Evolutionary conservation across 2,888 invertebrate species (phyloP).

Genomic region (Diploptera punctata): DNA sequence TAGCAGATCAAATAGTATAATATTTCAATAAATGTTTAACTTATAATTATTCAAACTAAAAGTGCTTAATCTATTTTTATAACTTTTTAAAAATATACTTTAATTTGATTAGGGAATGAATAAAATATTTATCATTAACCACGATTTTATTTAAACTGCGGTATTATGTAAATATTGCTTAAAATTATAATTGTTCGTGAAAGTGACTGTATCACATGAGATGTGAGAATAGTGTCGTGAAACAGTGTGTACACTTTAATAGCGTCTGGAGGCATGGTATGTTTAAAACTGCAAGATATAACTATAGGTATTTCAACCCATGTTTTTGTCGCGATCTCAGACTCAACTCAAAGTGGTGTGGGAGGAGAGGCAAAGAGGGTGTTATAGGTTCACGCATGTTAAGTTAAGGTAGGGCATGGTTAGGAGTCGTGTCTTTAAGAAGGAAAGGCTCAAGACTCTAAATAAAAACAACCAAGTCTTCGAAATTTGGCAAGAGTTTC

Average conservation of each 20-base stretch:
- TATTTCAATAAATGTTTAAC: no score
- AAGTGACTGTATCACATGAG: not conserved
- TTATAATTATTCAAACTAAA: no score
- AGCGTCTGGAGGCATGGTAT: slow-evolving; percentile 7
- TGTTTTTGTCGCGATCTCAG: not conserved
- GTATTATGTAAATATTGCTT: no score
- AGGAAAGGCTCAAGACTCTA: slow-evolving; percentile 11
- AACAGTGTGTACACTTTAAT: not conserved
- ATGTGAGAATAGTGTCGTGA: not conserved
- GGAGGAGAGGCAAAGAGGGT: not conserved
- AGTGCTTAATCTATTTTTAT: no score
- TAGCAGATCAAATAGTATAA: no score
- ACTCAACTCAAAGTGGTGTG: not conserved
- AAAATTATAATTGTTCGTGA: no score
- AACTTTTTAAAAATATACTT: no score
- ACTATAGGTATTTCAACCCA: not conserved
- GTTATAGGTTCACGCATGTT: slow-evolving; percentile 18
- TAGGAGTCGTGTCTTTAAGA: slow-evolving; percentile 8
- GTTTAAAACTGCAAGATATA: not conserved
- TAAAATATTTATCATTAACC: no score
- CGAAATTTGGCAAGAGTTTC: slow-evolving; percentile 16
- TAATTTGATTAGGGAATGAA: no score
- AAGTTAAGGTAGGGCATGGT: slow-evolving; percentile 17
- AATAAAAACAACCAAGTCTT: slow-evolving; percentile 22
- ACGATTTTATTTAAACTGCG: no score